Evolutionary conservation across 2,888 invertebrate genomes (phyloP).

Genomic region (Hemaris fuciformis): DNA sequence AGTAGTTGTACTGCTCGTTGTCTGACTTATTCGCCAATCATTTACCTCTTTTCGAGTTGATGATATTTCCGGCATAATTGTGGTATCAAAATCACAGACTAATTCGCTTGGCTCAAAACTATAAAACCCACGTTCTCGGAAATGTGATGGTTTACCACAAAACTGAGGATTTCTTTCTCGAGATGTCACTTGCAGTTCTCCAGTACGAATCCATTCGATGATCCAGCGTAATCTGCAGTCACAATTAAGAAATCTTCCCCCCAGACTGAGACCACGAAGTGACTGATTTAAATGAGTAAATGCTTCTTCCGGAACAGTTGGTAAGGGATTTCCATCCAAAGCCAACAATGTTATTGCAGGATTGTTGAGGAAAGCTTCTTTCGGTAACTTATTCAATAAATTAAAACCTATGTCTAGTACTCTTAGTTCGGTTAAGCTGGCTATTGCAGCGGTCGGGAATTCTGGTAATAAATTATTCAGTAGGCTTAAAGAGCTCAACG

Average conservation of each 20-base stretch:
- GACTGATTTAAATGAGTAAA: conserved; percentile 90
- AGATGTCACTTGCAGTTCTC: conserved; percentile 95
- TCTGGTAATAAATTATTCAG: conserved; percentile 93
- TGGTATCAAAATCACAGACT: conserved; percentile 78
- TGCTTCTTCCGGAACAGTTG: conserved; percentile 90
- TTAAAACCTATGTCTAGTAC: conserved; percentile 97
- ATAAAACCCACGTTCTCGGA: conserved; percentile 92
- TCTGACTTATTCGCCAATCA: conserved; percentile 24
- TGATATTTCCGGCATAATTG: conserved; percentile 43
- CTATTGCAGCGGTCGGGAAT: conserved; percentile 91
- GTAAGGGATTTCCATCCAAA: conserved; percentile 93
- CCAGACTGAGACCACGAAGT: conserved; percentile 91
- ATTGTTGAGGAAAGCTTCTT: conserved; percentile 89
- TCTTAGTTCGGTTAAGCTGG: conserved; percentile 88
- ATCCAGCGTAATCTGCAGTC: conserved; percentile 95
- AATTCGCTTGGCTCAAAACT: conserved; percentile 91
- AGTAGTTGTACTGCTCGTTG: conserved; percentile 39
- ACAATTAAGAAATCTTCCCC: conserved; percentile 93
- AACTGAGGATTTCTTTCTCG: conserved; percentile 96
- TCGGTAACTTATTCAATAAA: conserved; percentile 90
- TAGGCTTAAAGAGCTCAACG: conserved; percentile 92
- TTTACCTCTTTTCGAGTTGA: conserved; percentile 13
- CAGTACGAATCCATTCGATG: conserved; percentile 93
- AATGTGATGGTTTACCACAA: conserved; percentile 90
- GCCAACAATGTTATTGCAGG: conserved; percentile 93